A percentile compares a stretch with the other conserved stretches of the same genome.
These are phyloP conservation scores for Lepidothrix coronata DNA, from an alignment of 2,113 vertebrate genomes.

Conservation along the genomic window DNA sequence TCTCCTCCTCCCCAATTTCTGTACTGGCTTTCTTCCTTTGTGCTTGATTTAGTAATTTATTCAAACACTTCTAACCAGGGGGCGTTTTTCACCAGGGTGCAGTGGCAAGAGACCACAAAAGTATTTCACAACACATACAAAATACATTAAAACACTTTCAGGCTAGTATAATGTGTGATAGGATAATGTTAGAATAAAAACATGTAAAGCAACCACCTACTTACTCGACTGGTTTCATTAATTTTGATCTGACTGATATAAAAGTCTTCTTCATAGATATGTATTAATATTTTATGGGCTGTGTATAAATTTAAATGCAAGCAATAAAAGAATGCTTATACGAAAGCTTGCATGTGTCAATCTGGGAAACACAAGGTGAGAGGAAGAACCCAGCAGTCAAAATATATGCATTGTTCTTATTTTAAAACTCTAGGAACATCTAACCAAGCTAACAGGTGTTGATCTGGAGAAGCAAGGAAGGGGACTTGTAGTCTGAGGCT, in stretches of 20 bases:
- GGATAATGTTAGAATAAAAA: constrained; percentile 61
- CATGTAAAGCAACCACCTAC: constrained; percentile 56
- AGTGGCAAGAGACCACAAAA: constrained; percentile 66
- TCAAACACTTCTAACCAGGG: constrained; percentile 56
- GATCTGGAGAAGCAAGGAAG: background rate
- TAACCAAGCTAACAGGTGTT: background rate
- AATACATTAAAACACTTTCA: constrained; percentile 51
- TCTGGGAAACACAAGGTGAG: background rate
- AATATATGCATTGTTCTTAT: background rate
- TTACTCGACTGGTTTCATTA: constrained; percentile 64
- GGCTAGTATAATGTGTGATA: constrained; percentile 3
- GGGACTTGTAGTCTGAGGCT: background rate
- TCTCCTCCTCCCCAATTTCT: constrained; percentile 47
- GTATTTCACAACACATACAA: constrained; percentile 42
- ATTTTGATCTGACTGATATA: constrained; percentile 68
- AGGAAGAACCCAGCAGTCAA: background rate
- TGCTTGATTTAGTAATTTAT: constrained; percentile 70
- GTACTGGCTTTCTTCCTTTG: constrained; percentile 33
- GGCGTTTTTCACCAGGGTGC: constrained; percentile 58
- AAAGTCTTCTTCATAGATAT: constrained; percentile 55
- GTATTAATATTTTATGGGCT: constrained; percentile 64
- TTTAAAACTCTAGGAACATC: background rate
- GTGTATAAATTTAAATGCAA: constrained; percentile 55
- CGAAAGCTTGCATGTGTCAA: background rate
- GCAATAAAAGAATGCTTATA: background rate